These are phyloP conservation scores for Acromyrmex charruanus DNA, from an alignment of 1,140 invertebrate species.

Conservation along the genomic window DNA sequence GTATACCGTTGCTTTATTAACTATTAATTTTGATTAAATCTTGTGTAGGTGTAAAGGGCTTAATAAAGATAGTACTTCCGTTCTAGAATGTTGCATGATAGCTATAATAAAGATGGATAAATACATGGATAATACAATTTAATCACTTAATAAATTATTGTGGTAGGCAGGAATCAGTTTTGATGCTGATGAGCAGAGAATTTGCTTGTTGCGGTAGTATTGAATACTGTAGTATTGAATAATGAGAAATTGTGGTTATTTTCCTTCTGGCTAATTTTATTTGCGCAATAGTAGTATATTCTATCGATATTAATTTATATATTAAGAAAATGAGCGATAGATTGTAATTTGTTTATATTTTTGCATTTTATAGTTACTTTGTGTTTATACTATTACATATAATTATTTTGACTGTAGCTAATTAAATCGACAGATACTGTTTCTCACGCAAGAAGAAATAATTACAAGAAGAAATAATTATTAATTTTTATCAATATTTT, in stretches of 20 bases:
- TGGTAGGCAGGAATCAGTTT: constrained; percentile 32
- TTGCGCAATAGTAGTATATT: background rate
- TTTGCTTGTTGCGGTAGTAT: constrained; percentile 4
- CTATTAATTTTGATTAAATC: constrained; percentile 3
- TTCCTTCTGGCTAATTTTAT: constrained; percentile 4
- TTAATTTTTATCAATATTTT: background rate
- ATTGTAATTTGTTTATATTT: background rate
- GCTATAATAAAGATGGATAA: constrained; percentile 12
- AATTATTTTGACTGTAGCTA: background rate
- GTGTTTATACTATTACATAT: background rate
- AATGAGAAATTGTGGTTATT: constrained; percentile 40
- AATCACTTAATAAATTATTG: constrained; percentile 45
- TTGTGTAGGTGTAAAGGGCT: background rate
- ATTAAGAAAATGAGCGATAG: background rate
- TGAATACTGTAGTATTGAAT: background rate
- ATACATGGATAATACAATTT: background rate
- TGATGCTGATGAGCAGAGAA: constrained; percentile 26
- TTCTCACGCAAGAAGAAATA: too few relatives aligned
- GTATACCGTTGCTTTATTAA: background rate
- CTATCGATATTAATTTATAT: background rate
- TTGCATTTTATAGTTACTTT: background rate
- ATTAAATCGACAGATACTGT: background rate
- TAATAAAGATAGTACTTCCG: background rate
- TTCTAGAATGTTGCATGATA: constrained; percentile 5
- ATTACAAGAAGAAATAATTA: background rate